Base-by-base conservation (phyloP, 1,140 invertebrate species). In the Campoletis sonorensis region DNA sequence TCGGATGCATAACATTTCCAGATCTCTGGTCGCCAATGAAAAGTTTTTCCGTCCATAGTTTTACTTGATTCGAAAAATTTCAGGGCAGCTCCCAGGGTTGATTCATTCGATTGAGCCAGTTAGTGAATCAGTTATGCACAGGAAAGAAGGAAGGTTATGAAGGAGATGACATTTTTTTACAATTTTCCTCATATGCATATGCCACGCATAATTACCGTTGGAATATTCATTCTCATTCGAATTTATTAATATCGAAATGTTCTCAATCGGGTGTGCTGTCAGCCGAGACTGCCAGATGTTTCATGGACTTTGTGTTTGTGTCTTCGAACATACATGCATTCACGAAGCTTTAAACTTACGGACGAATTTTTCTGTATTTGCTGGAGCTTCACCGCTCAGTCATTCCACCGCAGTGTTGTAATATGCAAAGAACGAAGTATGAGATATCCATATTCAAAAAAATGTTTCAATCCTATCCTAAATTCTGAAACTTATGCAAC, bases 161-260 rank as follows among this genome's bases (percentile, higher is more conserved):
- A 23, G 21, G 21, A 58, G 8, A 23, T 58, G 30, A 33, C 30
- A 33, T 58, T n/a, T 58, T n/a, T 58, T 58, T n/a, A 21, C 21
- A 23, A 21, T n/a, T 10, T n/a, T n/a, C 18, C 7, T 58, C 18
- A 64, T 64, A 64, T 10, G 4, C 61, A 26, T 26, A 27, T 64
- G 61, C 61, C 23, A 27, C 13, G 21, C 61, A 26, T 64, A 64
- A 64, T 64, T 23, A 2, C 23, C 21, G 23, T 64, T 27, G 23
- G 61, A 64, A 64, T 64, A 64, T 64, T 21, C 61, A 64, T 64
- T 23, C n/a, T 26, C 11, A 23, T 26, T 64, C 23, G 61, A 64
- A 64, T 64, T 64, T 64, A 64, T 64, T 26, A 64, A 64, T 64
- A 64, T 64, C 61, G 23, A 64, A 64, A 64, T 64, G 8, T 23